Evolutionary conservation across 2,113 vertebrate species (phyloP), one percentile per base, ranked within the genome.

Genomic region (Nicator chloris): DNA sequence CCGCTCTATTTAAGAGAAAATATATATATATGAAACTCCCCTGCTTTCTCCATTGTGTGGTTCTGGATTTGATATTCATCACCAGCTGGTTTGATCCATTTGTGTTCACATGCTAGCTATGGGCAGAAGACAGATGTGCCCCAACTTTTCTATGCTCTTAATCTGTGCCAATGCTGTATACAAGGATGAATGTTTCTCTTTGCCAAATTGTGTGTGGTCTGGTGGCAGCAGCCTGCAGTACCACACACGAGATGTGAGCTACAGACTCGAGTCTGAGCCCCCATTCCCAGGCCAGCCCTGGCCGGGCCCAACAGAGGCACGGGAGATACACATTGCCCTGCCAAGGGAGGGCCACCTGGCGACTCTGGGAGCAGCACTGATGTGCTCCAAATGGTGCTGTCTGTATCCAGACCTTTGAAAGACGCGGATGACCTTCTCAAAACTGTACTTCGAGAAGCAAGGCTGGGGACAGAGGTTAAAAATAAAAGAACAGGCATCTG

Each of bases 111-210:
- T 64, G 51, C 92, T 96, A 86, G 42, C 90, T 92, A 79, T 19
- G 82, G 86, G 88, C 61, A 95, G 69, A 75, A 96, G 86, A 93
- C 93, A 97, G 79, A 95, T 88, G 90, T 76, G 90, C 90, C 89
- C 87, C 90, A 90, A 90, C 53, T 84, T 76, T 93, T 86, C 94
- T 88, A 44, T n/a, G 76, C 53, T 93, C 94, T 88, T 90, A 93
- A 70, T 95, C 92, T 92, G 72, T 90, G 88, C 96, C 94, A 93
- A 28, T 7, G 7, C 64, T 92, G 76, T 47, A 59, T 30, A 81
- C 85, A 88, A 40, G 28, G 49, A 86, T 64, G 49, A 53, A 88
- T 88, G 80, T 27, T 73, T 92, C 82, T 68, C 92, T 86, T 70
- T 71, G 80, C 56, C 92, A 93, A 78, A 88, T 35, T 77, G 93